Base-by-base conservation (phyloP, 1,140 invertebrate genomes). In the Delia radicum region DNA sequence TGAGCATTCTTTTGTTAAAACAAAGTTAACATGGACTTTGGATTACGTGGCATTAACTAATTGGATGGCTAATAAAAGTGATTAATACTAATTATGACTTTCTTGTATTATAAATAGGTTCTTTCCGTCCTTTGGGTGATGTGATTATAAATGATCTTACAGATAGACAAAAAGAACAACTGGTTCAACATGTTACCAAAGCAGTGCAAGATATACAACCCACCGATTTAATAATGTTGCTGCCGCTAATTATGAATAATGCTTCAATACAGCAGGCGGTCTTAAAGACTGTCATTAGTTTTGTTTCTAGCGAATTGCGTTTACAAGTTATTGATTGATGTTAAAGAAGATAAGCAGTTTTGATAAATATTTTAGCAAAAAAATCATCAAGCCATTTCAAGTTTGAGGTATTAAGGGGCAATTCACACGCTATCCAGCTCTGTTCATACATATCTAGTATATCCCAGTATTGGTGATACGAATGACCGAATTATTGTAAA, bases 241-340 rank as follows among this genome's bases (percentile, higher is more conserved):
- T 85, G 72, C 83, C 85, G 4, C 33, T 86, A 15, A 78, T 86
- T 10, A 67, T 79, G 12, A 79, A 78, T 26, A 85, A 81, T 26
- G 77, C 77, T 3, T 74, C 80, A 10, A 81, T 86, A 3, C 83
- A 86, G 7, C 78, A 81, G 46, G 79, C 79, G 0, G 83, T 85
- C 15, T 78, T 86, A 13, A 84, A 81, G 27, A 80, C 83, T 28
- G 78, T 82, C 0, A 75, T 81, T 48, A 80, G 79, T 0, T 86
- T 83, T 24, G 77, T 85, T 2, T 80, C 79, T 24, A 86, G 81
- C 46, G 85, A 86, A 61, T 74, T 86, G 37, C 79, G 79, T 8
- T 79, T 84, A 77, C 81, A 85, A 67, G 83, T 86, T 18, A 55
- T 85, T 21, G 81, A 86, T 42, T 86, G 79, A 85, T 75, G n/a